A percentile compares a stretch with the other conserved stretches of the same genome.
Evolutionary conservation across 2,113 vertebrate species (phyloP).

Genomic region (Pluvialis apricaria): DNA sequence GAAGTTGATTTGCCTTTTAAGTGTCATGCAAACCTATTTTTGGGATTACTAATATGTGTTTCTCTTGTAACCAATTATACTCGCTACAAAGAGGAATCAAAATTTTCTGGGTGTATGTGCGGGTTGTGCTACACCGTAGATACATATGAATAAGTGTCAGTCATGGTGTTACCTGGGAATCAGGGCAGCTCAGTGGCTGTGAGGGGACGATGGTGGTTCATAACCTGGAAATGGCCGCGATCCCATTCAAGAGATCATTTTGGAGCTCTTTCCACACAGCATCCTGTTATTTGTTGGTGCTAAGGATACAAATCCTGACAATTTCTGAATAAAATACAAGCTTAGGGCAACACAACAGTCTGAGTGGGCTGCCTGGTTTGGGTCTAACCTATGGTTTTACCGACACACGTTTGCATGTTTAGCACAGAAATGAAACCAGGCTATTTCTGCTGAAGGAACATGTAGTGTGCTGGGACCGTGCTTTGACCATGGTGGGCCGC

Average conservation of each 20-base stretch:
- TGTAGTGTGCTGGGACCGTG: fast-evolving
- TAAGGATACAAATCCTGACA: fast-evolving
- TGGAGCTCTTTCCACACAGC: fast-evolving
- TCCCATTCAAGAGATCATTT: fast-evolving
- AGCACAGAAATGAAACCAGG: neutral
- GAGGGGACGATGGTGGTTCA: neutral
- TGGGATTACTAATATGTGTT: neutral
- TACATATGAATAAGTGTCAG: fast-evolving
- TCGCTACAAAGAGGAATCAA: neutral
- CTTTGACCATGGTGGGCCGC: neutral
- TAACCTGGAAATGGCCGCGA: neutral
- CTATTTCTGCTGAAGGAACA: neutral
- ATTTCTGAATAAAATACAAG: neutral
- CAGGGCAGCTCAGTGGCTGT: no score
- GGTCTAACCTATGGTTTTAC: fast-evolving
- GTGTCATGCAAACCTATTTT: neutral
- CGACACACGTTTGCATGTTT: fast-evolving
- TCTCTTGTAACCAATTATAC: neutral
- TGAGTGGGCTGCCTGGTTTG: neutral
- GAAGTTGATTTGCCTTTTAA: neutral
- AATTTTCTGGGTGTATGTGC: neutral
- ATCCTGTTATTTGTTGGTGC: neutral
- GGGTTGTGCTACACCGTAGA: fast-evolving
- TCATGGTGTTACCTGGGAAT: neutral
- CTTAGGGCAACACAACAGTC: fast-evolving